These are phyloP conservation scores for Symphodus melops DNA, from an alignment of 2,113 vertebrate species.

Conservation along the genomic window DNA sequence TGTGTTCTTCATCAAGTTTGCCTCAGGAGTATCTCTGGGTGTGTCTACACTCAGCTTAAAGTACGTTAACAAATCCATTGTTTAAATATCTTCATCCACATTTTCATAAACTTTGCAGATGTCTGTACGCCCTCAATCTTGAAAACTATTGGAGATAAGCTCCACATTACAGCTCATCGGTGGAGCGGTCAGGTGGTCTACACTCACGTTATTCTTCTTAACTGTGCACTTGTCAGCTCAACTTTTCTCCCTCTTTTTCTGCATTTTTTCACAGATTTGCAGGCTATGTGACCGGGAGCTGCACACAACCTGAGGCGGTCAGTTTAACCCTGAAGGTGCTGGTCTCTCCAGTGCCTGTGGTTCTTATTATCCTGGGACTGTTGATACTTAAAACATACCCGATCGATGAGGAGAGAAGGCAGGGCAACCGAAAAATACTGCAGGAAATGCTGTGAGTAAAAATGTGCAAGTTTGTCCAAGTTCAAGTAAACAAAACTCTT, in stretches of 20 bases:
- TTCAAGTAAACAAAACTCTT: constrained; percentile 4
- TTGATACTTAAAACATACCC: constrained; percentile 92
- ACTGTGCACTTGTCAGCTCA: constrained; percentile 24
- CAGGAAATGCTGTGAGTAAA: constrained; percentile 84
- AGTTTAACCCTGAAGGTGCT: constrained; percentile 90
- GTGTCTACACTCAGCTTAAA: constrained; percentile 94
- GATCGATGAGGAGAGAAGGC: constrained; percentile 88
- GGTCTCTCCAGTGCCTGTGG: constrained; percentile 88
- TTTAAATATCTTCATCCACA: background rate
- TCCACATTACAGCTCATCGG: constrained; percentile 15
- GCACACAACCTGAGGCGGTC: constrained; percentile 86
- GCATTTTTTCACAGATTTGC: constrained; percentile 86
- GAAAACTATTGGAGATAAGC: constrained; percentile 4
- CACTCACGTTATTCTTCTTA: constrained; percentile 38
- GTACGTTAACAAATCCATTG: constrained; percentile 79
- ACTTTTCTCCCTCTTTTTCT: constrained; percentile 34
- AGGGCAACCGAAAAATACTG: constrained; percentile 88
- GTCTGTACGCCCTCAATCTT: background rate
- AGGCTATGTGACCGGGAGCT: constrained; percentile 87
- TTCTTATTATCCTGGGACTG: constrained; percentile 88
- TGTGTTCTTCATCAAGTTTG: constrained; percentile 96
- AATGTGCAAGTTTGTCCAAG: background rate
- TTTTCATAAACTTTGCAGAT: background rate
- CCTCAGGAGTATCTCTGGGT: constrained; percentile 92
- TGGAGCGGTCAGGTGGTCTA: constrained; percentile 32